phyloP scores from a whole-genome alignment of 2,888 invertebrate genomes.

The Carpatolechia fugitivella region DNA sequence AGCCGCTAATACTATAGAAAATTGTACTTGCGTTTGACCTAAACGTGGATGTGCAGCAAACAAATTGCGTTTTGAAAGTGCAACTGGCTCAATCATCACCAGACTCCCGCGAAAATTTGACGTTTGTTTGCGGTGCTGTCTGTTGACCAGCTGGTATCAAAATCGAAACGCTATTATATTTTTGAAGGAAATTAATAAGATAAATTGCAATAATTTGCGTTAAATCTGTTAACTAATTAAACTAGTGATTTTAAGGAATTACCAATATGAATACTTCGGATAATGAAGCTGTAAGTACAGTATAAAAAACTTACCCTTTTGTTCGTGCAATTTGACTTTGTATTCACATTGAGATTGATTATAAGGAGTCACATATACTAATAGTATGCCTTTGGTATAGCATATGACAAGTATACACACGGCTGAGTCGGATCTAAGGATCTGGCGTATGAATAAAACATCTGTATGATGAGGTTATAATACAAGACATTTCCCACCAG shows the following conservation, averaged over 20 bases:
- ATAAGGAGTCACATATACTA: background rate
- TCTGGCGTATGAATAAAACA: too few relatives aligned
- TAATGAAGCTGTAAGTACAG: conserved; percentile 69
- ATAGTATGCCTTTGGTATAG: background rate
- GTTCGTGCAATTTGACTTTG: conserved; percentile 28
- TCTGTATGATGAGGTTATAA: conserved; percentile 4
- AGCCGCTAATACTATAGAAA: background rate
- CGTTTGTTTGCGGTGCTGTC: conserved; percentile 41
- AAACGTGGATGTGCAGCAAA: background rate
- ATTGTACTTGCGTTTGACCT: too few relatives aligned
- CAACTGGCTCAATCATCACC: background rate
- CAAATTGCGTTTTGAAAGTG: background rate
- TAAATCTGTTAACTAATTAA: background rate
- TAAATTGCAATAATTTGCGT: conserved; percentile 10
- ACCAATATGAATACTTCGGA: conserved; percentile 65
- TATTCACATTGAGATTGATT: conserved; percentile 24
- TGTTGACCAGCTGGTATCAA: conserved; percentile 40
- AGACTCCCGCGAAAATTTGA: conserved; percentile 62
- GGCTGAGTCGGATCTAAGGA: background rate
- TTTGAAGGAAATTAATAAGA: background rate
- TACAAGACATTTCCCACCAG: conserved; percentile 32
- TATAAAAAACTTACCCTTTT: conserved; percentile 17
- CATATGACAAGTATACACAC: background rate
- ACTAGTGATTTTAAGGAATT: background rate
- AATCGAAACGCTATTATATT: background rate